These are phyloP conservation scores for Maylandia zebra DNA, from an alignment of 2,113 vertebrate species.

Conservation along the genomic window DNA sequence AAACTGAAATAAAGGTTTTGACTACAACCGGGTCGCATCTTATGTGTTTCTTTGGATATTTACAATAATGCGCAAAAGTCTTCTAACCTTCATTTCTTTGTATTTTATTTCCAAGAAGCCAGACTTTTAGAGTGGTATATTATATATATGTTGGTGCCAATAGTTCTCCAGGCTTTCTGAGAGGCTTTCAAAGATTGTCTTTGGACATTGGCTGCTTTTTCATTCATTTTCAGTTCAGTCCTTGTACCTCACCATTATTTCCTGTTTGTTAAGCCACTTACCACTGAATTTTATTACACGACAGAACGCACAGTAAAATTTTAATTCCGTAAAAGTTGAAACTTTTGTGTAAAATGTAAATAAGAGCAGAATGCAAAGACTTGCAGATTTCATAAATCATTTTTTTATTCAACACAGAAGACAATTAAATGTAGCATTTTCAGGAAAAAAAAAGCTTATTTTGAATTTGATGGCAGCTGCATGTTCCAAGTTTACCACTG, in stretches of 20 bases:
- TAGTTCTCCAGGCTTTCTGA: neutral
- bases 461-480: neutral
- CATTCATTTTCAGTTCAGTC: neutral
- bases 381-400: neutral
- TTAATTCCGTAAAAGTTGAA: neutral
- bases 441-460: neutral
- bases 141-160: neutral
- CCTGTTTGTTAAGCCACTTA: neutral
- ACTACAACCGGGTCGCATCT: neutral
- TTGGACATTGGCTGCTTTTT: neutral
- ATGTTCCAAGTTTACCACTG: neutral
- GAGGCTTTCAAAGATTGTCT: neutral
- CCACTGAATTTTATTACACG: neutral
- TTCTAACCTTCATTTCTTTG: neutral
- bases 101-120: neutral
- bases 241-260: neutral
- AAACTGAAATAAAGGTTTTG: conserved; percentile 1
- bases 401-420: neutral
- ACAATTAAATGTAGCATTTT: neutral
- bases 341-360: neutral
- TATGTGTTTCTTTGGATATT: neutral
- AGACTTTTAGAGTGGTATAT: neutral
- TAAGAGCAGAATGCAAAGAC: neutral
- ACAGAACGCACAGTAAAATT: neutral
- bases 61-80: neutral